Conservation (phyloP, 92 coral and sea anemone genomes). For the Umimayanthus kanabou region DNA sequence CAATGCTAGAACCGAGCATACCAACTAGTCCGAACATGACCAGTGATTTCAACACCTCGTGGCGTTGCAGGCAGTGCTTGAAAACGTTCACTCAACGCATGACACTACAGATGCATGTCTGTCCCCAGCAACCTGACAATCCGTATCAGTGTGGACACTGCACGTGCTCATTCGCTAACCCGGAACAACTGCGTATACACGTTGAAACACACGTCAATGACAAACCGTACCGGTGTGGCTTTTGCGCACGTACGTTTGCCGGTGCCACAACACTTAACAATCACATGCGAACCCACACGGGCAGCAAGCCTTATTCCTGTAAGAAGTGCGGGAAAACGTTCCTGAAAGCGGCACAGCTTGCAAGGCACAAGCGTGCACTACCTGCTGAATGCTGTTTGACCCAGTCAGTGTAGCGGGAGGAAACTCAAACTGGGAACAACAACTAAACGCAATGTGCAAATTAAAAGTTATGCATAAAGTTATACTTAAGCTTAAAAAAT, state of each 20-base stretch:
- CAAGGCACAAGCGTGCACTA: constrained; percentile 63
- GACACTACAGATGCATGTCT: constrained; percentile 89
- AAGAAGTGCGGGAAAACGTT: constrained; percentile 69
- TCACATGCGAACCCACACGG: constrained; percentile 97
- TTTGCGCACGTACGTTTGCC: constrained; percentile 93
- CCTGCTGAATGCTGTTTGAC: constrained; percentile 27
- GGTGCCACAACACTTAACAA: constrained; percentile 98
- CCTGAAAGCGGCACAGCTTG: constrained; percentile 70
- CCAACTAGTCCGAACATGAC: background rate
- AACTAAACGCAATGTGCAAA: no score
- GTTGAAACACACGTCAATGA: constrained; percentile 93
- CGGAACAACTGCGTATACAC: constrained; percentile 84
- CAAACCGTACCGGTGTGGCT: constrained; percentile 95
- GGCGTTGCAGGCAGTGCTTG: constrained; percentile 92
- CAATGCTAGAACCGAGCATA: background rate
- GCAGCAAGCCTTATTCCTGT: constrained; percentile 76
- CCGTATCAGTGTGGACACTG: constrained; percentile 99
- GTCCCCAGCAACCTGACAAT: constrained; percentile 78
- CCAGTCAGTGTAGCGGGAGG: background rate
- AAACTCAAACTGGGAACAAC: no score
- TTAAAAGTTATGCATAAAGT: no score
- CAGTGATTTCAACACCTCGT: constrained; percentile 74
- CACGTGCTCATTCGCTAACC: constrained; percentile 74
- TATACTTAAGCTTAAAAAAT: no score
- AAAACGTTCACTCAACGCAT: constrained; percentile 93